phyloP scores from a whole-genome alignment of 1,140 invertebrate genomes.

The Platyura marginata region DNA sequence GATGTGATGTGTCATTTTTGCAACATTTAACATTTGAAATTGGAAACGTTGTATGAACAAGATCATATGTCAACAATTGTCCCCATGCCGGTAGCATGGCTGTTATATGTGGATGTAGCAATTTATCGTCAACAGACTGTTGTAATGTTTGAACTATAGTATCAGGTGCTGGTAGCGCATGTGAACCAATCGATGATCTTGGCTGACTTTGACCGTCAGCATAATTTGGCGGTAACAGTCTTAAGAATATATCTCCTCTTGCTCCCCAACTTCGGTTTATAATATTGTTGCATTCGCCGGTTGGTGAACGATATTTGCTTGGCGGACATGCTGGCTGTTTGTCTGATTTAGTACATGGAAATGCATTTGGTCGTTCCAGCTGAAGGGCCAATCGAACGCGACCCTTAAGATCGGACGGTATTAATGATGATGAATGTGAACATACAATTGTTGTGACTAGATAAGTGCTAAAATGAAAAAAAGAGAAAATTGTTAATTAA shows the following conservation, averaged over 20 bases:
- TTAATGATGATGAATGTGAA: neutral
- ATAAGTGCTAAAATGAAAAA: neutral
- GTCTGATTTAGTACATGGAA: neutral
- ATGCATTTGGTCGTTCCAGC: neutral
- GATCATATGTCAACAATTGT: conserved; percentile 57
- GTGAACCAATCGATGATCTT: conserved; percentile 27
- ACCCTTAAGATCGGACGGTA: neutral
- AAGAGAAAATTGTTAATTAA: neutral
- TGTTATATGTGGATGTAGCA: conserved; percentile 49
- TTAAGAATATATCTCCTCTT: conserved; percentile 61
- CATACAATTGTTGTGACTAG: neutral
- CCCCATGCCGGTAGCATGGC: conserved; percentile 65
- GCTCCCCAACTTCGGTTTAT: conserved; percentile 75
- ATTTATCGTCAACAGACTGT: conserved; percentile 14
- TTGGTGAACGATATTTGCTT: conserved; percentile 60
- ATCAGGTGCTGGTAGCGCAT: conserved; percentile 34
- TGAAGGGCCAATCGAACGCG: neutral
- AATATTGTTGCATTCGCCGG: conserved; percentile 90
- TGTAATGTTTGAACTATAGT: conserved; percentile 16
- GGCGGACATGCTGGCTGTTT: conserved; percentile 35
- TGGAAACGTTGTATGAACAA: conserved; percentile 37
- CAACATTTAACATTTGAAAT: conserved; percentile 33
- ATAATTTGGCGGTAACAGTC: conserved; percentile 63
- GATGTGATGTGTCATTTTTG: conserved; percentile 15
- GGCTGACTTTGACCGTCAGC: conserved; percentile 54